These are phyloP conservation scores for Kryptolebias ocellatus DNA, from an alignment of 2,797 vertebrate genomes.

Conservation along the genomic window DNA sequence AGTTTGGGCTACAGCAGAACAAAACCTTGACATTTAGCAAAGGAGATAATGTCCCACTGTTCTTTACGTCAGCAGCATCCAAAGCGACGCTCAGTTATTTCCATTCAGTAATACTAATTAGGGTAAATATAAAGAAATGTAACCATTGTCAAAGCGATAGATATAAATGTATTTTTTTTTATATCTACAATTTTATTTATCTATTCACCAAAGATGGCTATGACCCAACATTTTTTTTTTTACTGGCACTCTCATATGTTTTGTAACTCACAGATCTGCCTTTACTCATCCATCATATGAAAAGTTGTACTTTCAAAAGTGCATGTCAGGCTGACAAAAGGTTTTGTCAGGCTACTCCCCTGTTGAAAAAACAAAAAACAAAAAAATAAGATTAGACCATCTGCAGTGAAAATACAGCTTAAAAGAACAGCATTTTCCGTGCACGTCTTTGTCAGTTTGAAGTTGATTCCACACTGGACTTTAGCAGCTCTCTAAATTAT, in stretches of 20 bases:
- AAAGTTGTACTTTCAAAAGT: neutral
- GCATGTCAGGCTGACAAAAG: neutral
- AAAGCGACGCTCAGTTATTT: neutral
- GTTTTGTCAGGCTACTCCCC: too few species aligned
- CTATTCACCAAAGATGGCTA: too few species aligned
- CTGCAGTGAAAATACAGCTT: neutral
- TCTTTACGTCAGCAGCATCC: conserved; percentile 7
- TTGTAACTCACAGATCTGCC: too few species aligned
- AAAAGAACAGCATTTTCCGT: neutral
- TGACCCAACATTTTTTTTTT: too few species aligned
- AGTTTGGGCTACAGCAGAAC: conserved; percentile 5
- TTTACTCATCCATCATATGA: neutral
- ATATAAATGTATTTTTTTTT: neutral
- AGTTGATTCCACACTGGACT: neutral
- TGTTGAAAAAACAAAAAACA: neutral
- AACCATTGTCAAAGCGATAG: neutral
- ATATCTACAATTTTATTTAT: neutral
- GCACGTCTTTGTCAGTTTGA: neutral
- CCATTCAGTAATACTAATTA: conserved; percentile 1
- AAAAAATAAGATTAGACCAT: neutral
- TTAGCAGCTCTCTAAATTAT: neutral
- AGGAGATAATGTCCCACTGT: conserved; percentile 7
- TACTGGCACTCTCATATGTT: too few species aligned
- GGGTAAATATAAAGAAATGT: neutral
- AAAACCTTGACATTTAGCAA: conserved; percentile 25